phyloP scores from a whole-genome alignment of 2,113 vertebrate species.

The Odobenus rosmarus region DNA sequence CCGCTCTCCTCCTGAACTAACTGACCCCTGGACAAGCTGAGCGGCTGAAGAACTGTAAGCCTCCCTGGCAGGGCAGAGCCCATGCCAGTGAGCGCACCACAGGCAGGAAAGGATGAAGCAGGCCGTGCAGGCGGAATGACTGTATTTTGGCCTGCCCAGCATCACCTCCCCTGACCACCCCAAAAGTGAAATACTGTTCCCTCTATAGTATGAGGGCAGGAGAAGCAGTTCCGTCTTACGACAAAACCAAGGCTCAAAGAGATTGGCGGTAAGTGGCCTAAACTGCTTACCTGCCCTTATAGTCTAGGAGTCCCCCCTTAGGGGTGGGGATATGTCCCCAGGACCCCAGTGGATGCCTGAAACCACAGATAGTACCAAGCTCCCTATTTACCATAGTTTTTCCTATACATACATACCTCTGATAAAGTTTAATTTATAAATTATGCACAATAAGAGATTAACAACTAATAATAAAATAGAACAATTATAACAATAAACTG shows the following conservation, averaged over 20 bases:
- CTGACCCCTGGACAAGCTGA: background rate
- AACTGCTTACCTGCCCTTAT: background rate
- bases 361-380: background rate
- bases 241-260: background rate
- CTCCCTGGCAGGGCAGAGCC: background rate
- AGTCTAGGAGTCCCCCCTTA: background rate
- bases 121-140: background rate
- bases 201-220: background rate
- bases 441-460: background rate
- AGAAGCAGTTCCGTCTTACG: background rate
- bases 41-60: background rate
- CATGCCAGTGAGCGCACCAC: rapidly evolving
- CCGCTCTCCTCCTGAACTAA: background rate
- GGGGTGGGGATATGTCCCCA: no score
- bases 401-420: background rate
- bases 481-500: background rate
- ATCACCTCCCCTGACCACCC: background rate
- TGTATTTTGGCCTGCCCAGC: rapidly evolving
- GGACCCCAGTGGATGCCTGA: background rate
- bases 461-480: background rate
- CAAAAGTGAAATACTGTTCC: background rate
- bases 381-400: background rate
- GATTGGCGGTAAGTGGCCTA: background rate
- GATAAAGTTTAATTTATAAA: background rate
- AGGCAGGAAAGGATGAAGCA: background rate